Base-by-base conservation (phyloP, 2,888 invertebrate species). In the Andrena bicolor region DNA sequence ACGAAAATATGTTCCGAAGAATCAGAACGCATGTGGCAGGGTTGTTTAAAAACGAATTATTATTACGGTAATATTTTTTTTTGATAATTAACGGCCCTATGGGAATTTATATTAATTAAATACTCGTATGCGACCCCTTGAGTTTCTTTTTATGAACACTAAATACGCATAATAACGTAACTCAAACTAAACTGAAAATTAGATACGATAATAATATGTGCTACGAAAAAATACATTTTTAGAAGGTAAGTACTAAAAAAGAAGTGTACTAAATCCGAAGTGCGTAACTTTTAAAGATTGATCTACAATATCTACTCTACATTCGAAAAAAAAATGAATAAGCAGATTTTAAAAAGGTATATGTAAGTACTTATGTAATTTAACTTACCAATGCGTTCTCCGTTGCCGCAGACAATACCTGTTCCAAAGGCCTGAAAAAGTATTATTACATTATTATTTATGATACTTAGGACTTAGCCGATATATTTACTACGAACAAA, bases 381-480 rank as follows among this genome's bases (percentile, higher is more conserved):
- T n/a, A 68, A 82, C 92, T 92, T 77, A 92, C 92, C 90, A 72
- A 85, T 86, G 72, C 87, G 89, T 60, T 92, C 92, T 60, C 87
- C 88, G 84, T 90, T 90, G 74, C 86, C 83, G 69, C 90, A 88
- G 53, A 89, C 87, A 68, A 88, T 85, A 78, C 90, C 92, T 66
- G 91, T 81, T 51, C 85, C 82, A 65, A 90, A 86, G 76, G 82
- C 88, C 92, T 92, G n/a, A 83, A 48, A 92, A 91, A 80, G 76
- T 81, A 85, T 68, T 35, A 65, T 74, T 64, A 30, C n/a, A 61
- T 51, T 68, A 58, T 71, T 69, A 73, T 74, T 66, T 8, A 23
- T 30, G 16, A 30, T 13, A 28, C 8, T 2, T 30, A n/a, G 28
- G 63, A n/a, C 28, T 73, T 53, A 6, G 23, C 10, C 20, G 65